Base-by-base conservation (phyloP, 2,888 invertebrate species). In the Andrena bicolor region DNA sequence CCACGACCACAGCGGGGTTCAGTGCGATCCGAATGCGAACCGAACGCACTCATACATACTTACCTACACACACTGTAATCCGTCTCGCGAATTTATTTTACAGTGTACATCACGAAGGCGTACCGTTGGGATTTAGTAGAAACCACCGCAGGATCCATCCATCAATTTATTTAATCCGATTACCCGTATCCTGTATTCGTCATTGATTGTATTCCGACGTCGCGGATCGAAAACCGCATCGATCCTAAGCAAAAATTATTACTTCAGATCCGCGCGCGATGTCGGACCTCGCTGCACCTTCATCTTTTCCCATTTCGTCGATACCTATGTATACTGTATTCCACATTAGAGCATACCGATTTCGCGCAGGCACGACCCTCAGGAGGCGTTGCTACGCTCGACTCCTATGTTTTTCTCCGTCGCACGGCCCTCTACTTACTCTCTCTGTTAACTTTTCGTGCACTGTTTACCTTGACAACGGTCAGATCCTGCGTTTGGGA, bases 131-230 rank as follows among this genome's bases (percentile, higher is more conserved):
- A 88, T 90, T 89, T 87, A 41, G 13, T 41, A 76, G 87, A 87
- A 86, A 85, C 91, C 84, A 70, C 87, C 83, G 81, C 84, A 73
- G 83, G 83, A 89, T 89, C 89, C 90, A 91, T 92, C 91, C 89
- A 91, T 92, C 92, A 90, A 91, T 92, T 90, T 88, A 90, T 90
- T 90, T 92, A 90, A 92, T 92, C 91, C 90, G 92, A 92, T 92
- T 91, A 92, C 88, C 73, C 83, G 85, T 88, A 91, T 86, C 88
- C 86, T 86, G 90, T 88, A 84, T 91, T 90, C 91, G 89, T 91
- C 90, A 91, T 90, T 87, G 89, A 90, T 88, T 84, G 84, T 76
- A 58, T 63, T 60, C 74, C 63, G 56, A 70, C 82, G 80, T 83
- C 80, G 82, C 63, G 51, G 70, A 80, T 80, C 74, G 77, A 65